Evolutionary conservation across 2,888 invertebrate species (phyloP), one percentile per base, ranked within the genome.

Genomic region (Epirrita christyi): DNA sequence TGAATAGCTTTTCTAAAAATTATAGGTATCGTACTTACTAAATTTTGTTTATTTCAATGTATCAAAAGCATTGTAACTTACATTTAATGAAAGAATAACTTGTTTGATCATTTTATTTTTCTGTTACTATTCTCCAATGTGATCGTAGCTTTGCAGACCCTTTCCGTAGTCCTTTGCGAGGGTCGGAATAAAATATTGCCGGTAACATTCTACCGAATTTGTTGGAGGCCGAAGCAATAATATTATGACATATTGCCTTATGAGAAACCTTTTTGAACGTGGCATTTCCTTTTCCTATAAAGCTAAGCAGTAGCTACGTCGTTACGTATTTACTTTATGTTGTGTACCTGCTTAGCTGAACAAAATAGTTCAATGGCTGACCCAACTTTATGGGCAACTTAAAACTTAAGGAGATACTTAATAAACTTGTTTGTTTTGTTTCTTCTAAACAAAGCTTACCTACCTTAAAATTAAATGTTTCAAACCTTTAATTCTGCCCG

Each of bases 221-320:
- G 80, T 83, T 68, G 79, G 80, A 86, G 87, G 84, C 82, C 80
- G 70, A 75, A 79, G 87, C 86, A 89, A 90, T 91, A 90, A 90
- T 89, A 89, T 90, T 91, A 86, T 90, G 89, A 91, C 88, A 83
- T 88, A 92, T 91, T 87, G 86, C 88, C 83, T 83, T 79, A 77
- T 71, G 66, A 65, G 67, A 70, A 76, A 75, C 78, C 80, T 81
- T 80, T 84, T 81, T 82, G 79, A 78, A 68, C 68, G 64, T 53
- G 47, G 59, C 69, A 72, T 75, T 76, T 72, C 63, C 55, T 64
- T 67, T 67, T 55, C 54, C 42, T 76, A 71, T 67, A 68, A 63
- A 37, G 55, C 59, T 66, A 66, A 66, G 59, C 55, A 55, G 52
- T 47, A 64, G 61, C 59, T 71, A 72, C 36, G 69, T 68, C 63